These are phyloP conservation scores for Popillia japonica DNA, from an alignment of 1,140 invertebrate genomes.

Conservation along the genomic window DNA sequence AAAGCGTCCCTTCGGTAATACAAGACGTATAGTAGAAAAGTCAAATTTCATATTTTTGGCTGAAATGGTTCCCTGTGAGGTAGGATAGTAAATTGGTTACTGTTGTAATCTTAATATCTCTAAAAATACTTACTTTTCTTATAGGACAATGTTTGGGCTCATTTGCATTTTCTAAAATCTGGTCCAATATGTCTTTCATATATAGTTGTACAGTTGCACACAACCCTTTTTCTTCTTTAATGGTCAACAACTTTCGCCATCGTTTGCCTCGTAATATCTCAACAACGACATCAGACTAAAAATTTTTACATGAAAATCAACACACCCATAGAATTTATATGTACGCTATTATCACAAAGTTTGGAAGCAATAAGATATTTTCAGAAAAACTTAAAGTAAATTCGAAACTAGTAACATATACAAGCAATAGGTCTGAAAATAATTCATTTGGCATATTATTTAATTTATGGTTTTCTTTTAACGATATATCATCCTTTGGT, in stretches of 20 bases:
- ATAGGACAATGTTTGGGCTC: background rate
- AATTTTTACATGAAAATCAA: no score
- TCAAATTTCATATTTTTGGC: background rate
- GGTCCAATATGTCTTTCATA: background rate
- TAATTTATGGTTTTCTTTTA: no score
- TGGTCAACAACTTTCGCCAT: background rate
- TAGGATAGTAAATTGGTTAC: background rate
- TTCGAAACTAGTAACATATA: no score
- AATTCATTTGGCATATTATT: no score
- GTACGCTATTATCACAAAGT: no score
- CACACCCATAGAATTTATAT: no score
- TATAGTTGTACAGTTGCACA: background rate
- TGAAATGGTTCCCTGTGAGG: background rate
- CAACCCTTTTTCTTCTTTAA: background rate
- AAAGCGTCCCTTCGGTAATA: background rate
- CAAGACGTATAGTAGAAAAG: background rate
- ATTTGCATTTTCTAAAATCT: background rate
- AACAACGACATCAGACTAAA: background rate
- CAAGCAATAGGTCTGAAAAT: no score
- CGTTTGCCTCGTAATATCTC: background rate
- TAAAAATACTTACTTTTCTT: background rate
- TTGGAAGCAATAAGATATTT: no score
- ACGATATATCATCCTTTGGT: no score
- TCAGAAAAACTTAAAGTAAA: no score
- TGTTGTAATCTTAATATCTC: background rate